Conservation (phyloP, 2,888 invertebrate genomes). For the Luffia ferchaultella region DNA sequence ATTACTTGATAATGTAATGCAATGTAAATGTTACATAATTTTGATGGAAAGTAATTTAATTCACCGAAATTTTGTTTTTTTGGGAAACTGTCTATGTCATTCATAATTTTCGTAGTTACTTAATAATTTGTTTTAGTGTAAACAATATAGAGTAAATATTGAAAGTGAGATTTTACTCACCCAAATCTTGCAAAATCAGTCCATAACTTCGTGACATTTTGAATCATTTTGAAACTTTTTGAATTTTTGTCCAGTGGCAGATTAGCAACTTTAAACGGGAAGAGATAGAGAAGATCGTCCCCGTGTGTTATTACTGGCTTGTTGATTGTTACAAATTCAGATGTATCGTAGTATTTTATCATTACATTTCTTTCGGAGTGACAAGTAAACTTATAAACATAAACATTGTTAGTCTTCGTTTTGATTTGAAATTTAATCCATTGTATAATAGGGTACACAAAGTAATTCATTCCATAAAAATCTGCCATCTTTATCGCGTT, state of each 20-base stretch:
- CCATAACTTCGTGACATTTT: constrained; percentile 33
- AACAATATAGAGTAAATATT: too few species aligned
- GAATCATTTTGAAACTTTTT: constrained; percentile 25
- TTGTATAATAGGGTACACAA: constrained; percentile 22
- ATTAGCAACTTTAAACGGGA: constrained; percentile 19
- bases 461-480: constrained; percentile 22
- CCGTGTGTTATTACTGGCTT: constrained; percentile 23
- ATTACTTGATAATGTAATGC: too few species aligned
- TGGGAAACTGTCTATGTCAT: too few species aligned
- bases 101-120: too few species aligned
- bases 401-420: constrained; percentile 23
- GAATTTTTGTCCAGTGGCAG: constrained; percentile 21
- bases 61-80: too few species aligned
- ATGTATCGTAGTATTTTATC: constrained; percentile 17
- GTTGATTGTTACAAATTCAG: constrained; percentile 13
- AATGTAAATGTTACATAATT: too few species aligned
- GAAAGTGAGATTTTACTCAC: too few species aligned
- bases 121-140: too few species aligned
- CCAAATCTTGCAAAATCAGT: constrained; percentile 45
- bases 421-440: constrained; percentile 22
- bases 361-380: constrained; percentile 30
- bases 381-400: constrained; percentile 33
- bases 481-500: constrained; percentile 22
- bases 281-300: constrained; percentile 33
- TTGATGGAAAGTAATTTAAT: too few species aligned